These are phyloP conservation scores for Periophthalmodon schlosseri DNA, from an alignment of 2,113 vertebrate genomes.

Conservation along the genomic window DNA sequence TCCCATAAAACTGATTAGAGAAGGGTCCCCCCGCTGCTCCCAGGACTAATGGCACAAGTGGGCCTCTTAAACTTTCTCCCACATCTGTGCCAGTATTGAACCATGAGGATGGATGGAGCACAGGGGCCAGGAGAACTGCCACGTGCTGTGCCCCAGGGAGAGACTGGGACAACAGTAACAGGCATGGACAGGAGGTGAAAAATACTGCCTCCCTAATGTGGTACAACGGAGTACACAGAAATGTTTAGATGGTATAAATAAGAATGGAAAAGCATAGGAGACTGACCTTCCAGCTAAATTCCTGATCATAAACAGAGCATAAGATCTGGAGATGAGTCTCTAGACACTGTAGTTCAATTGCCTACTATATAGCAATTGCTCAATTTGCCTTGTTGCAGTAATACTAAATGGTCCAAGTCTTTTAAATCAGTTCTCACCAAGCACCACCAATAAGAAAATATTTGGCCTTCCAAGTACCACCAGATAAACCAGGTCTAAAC, in stretches of 20 bases:
- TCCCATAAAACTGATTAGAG: constrained; percentile 74
- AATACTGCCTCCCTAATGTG: background rate
- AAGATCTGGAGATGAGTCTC: too few relatives aligned
- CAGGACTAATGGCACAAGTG: constrained; percentile 66
- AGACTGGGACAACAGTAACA: background rate
- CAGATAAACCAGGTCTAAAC: too few relatives aligned
- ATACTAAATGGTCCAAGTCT: too few relatives aligned
- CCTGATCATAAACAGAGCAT: too few relatives aligned
- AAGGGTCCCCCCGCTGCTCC: constrained; percentile 67
- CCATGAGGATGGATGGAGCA: constrained; percentile 48
- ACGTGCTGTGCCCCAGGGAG: constrained; percentile 5
- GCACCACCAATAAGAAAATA: too few relatives aligned
- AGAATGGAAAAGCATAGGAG: too few relatives aligned
- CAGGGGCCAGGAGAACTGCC: constrained; percentile 22
- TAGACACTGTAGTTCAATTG: too few relatives aligned
- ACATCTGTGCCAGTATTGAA: constrained; percentile 74
- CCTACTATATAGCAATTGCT: too few relatives aligned
- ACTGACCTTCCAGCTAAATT: too few relatives aligned
- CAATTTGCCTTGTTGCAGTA: too few relatives aligned
- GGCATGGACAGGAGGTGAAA: background rate
- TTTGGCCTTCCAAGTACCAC: too few relatives aligned
- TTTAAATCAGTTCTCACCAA: too few relatives aligned
- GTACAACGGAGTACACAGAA: background rate
- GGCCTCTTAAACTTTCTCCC: constrained; percentile 69
- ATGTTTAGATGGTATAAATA: background rate